These are phyloP conservation scores for Momotus momota DNA, from an alignment of 2,797 vertebrate species.

Conservation along the genomic window DNA sequence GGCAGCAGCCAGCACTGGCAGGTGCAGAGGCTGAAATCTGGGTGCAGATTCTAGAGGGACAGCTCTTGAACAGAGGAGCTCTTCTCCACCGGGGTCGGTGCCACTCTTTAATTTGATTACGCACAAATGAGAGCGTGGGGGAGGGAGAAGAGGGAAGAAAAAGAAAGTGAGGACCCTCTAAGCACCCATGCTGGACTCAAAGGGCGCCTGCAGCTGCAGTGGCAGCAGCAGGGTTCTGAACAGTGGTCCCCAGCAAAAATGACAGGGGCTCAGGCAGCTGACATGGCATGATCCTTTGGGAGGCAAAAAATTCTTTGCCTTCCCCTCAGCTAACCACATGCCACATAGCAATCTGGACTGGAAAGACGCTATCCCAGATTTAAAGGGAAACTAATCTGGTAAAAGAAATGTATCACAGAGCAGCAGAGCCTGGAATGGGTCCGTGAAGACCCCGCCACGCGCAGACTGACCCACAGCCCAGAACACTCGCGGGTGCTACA, in stretches of 20 bases:
- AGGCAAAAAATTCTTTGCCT: background rate
- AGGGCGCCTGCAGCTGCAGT: background rate
- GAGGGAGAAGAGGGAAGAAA: background rate
- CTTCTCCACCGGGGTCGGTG: background rate
- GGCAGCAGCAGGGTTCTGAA: background rate
- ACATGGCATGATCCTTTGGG: background rate
- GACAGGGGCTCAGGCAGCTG: background rate
- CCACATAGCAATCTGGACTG: constrained; percentile 18
- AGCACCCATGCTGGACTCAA: background rate
- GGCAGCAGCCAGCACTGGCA: constrained; percentile 34
- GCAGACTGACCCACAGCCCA: fast-evolving
- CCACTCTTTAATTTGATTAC: background rate
- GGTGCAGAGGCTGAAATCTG: constrained; percentile 11
- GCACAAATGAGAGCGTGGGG: background rate
- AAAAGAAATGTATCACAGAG: background rate
- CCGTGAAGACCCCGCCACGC: fast-evolving
- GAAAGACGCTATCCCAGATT: background rate
- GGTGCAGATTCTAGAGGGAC: background rate
- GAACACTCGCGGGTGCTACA: fast-evolving
- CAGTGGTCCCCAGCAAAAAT: background rate
- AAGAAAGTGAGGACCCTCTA: background rate
- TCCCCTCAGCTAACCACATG: constrained; percentile 34
- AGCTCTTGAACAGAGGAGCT: constrained; percentile 41
- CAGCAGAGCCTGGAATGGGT: background rate
- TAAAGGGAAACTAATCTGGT: constrained; percentile 29